These are phyloP conservation scores for Helicoverpa armigera DNA, from an alignment of 1,140 invertebrate genomes.

Conservation along the genomic window DNA sequence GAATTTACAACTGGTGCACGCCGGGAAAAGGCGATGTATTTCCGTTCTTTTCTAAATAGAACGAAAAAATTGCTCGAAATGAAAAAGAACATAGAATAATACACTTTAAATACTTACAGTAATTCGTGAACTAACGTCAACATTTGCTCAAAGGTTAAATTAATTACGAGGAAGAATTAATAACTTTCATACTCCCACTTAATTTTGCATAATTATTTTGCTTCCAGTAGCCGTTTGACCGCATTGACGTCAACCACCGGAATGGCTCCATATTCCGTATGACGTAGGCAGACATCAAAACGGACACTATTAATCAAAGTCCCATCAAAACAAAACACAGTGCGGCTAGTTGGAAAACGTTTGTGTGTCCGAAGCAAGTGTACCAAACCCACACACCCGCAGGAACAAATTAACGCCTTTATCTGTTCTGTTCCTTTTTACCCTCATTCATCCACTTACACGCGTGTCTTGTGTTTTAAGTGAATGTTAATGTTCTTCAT, in stretches of 20 bases:
- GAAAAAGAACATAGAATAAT: too few relatives aligned
- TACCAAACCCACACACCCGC: slow-evolving; percentile 9
- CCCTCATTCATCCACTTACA: slow-evolving; percentile 27
- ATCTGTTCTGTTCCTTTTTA: slow-evolving; percentile 29
- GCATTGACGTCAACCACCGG: slow-evolving; percentile 24
- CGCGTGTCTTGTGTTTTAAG: slow-evolving; percentile 39
- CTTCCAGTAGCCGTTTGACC: slow-evolving; percentile 1
- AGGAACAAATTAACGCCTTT: slow-evolving; percentile 45
- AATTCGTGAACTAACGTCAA: too few relatives aligned
- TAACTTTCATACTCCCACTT: not conserved
- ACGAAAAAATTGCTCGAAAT: not conserved
- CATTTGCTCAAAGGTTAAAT: too few relatives aligned
- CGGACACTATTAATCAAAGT: slow-evolving; percentile 26
- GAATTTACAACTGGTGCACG: slow-evolving; percentile 29
- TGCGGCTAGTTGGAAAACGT: slow-evolving; percentile 22
- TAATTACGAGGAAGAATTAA: too few relatives aligned
- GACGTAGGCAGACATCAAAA: slow-evolving; percentile 34
- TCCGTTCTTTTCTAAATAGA: slow-evolving; percentile 21
- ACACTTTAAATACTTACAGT: too few relatives aligned
- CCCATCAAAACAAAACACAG: slow-evolving; percentile 30
- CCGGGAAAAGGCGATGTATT: slow-evolving; percentile 15
- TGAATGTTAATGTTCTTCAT: slow-evolving; percentile 51
- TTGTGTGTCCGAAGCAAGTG: not conserved
- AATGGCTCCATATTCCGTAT: not conserved
- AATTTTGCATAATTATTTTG: not conserved